phyloP scores from a whole-genome alignment of 2,888 invertebrate species.

The Volucella bombylans region DNA sequence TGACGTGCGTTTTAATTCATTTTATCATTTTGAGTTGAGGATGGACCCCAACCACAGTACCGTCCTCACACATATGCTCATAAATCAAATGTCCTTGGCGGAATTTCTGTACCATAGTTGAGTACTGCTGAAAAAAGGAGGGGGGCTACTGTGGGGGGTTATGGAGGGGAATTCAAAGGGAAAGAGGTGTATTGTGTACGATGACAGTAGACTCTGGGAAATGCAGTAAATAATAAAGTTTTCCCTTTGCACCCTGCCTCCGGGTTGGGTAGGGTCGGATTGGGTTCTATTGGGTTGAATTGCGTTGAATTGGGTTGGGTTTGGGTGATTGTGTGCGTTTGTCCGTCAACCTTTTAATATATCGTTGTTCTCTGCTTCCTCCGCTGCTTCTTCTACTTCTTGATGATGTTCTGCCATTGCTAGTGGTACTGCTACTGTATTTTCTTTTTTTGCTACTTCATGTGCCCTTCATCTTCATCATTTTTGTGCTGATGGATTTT shows the following conservation, averaged over 20 bases:
- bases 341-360: conserved; percentile 65
- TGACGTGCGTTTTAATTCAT: conserved; percentile 73
- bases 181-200: neutral
- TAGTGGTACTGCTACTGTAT: conserved; percentile 6
- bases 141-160: neutral
- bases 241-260: conserved; percentile 31
- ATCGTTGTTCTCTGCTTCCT: conserved; percentile 45
- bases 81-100: conserved; percentile 73
- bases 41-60: conserved; percentile 53
- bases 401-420: neutral
- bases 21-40: conserved; percentile 55
- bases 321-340: conserved; percentile 27
- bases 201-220: conserved; percentile 39
- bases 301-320: too few species aligned
- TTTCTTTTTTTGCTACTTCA: conserved; percentile 2
- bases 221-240: conserved; percentile 73
- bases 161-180: neutral
- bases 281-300: too few species aligned
- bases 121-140: neutral
- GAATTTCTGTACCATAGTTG: conserved; percentile 50
- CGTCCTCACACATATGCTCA: conserved; percentile 63
- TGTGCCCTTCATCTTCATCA: conserved; percentile 48
- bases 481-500: conserved; percentile 40
- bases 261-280: too few species aligned
- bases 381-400: conserved; percentile 8